Base-by-base conservation (phyloP, 1,140 invertebrate genomes). In the Stratiolaelaps scimitus region DNA sequence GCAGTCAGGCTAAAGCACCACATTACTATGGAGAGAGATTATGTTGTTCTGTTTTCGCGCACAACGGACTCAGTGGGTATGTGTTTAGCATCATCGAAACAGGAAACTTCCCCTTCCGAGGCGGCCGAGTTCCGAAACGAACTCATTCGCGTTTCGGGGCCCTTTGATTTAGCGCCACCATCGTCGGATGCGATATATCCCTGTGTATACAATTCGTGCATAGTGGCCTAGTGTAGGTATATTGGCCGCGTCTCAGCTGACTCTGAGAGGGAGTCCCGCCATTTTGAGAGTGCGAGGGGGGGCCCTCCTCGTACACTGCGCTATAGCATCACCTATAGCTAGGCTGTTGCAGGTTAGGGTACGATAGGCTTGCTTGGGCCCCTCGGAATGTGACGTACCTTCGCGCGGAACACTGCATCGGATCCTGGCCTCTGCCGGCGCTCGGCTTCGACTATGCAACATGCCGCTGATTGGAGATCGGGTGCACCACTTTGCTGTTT, bases 201-300 rank as follows among this genome's bases (percentile, higher is more conserved):
- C 4, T 29, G 53, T 20, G 23, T 26, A 34, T 60, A 19, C 17
- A 15, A 29, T 23, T 26, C 15, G 23, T 17, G 53, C 26, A 60
- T 26, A 23, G 53, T 17, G 26, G 26, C 26, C 34, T 60, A 6
- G 15, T 5, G 53, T n/a, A n/a, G n/a, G n/a, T n/a, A n/a, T 29
- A 5, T 60, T 40, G 34, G 34, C 34, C 34, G 34, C 34, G 10
- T 40, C 34, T 29, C 53, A 60, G 53, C 53, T 60, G 53, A 26
- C 34, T 17, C 26, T 29, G 34, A 34, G 34, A 26, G 23, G 53
- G 34, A 23, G 15, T 15, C 53, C 53, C 53, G 53, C 53, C 53
- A 60, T 60, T 60, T 60, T 60, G 53, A 60, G 53, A 60, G 53
- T 60, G 53, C 34, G 53, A 60, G 53, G 34, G 34, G 47, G 15